Evolutionary conservation across 2,797 vertebrate species (phyloP), one percentile per base, ranked within the genome.

Genomic region (Anomalospiza imberbis): DNA sequence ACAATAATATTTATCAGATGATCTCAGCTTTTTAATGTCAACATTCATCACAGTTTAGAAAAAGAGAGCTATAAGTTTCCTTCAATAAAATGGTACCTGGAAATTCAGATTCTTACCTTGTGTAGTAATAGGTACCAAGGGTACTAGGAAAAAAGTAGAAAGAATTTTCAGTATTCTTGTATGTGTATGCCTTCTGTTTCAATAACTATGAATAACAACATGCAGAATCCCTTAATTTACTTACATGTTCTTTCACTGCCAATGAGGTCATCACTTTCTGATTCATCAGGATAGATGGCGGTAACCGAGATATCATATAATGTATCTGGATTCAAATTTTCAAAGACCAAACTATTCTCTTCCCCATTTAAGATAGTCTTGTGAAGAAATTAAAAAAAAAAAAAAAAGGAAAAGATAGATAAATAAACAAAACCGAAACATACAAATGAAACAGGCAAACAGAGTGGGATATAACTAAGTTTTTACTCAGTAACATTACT

Each of bases 231-330:
- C 32, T 61, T 78, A 70, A 17, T 92, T 92, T 92, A 95, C 99
- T 98, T 98, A 99, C 99, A 10, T 91, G 99, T 99, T 45, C 98
- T 98, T 91, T 99, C 98, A 50, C 84, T 97, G 61, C 99, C 99
- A 89, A 98, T 98, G 91, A 99, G 97, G 73, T 98, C 99, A 92
- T 99, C 98, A 8, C 99, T 99, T 97, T 99, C 99, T 1, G 99
- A 99, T 93, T 99, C 99, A 86, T 99, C 99, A 1, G 99, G 99
- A 96, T 99, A 99, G 96, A 99, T 99, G 92, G 99, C 99, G 6
- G 99, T 99, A 60, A 99, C 96, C 2, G 98, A 98, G 83, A 99
- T 97, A 4, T 98, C 96, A 91, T 99, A 99, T 13, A 98, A 93
- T 0, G 98, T 99, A 95, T 99, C 98, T 6, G 98, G 98, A 67